Evolutionary conservation across 2,888 invertebrate genomes (phyloP).

Genomic region (Drosophila pegasa): DNA sequence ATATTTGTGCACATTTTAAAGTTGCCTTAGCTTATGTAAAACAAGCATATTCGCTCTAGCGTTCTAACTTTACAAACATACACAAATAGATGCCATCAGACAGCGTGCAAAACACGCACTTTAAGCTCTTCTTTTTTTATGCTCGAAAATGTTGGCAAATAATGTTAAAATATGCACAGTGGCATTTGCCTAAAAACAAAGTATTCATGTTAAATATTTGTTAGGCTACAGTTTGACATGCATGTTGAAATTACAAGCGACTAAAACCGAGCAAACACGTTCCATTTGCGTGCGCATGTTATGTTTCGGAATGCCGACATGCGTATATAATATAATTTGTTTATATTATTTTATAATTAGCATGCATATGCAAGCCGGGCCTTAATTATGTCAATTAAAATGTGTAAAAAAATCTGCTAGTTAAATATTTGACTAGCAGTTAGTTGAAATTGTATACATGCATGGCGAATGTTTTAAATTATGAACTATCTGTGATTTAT

Average conservation of each 20-base stretch:
- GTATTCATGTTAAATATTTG: neutral
- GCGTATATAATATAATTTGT: neutral
- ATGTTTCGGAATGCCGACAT: neutral
- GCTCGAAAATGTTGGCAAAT: neutral
- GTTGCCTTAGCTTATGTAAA: no score
- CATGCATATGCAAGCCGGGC: conserved; percentile 1
- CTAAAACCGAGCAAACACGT: conserved; percentile 8
- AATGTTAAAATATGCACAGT: neutral
- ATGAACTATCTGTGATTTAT: conserved; percentile 1
- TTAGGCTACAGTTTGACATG: neutral
- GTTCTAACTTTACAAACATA: no score
- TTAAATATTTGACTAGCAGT: conserved; percentile 1
- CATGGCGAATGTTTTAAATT: neutral
- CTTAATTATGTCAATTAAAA: conserved; percentile 10
- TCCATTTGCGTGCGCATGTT: conserved; percentile 1
- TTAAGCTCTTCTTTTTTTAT: neutral
- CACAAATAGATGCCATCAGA: no score
- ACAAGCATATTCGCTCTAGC: no score
- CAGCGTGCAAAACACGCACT: no score
- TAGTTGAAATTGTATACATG: neutral
- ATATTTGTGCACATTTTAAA: no score
- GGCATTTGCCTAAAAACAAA: neutral
- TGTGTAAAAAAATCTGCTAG: neutral
- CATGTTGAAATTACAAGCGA: conserved; percentile 1
- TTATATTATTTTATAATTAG: conserved; percentile 13